Percentiles rank a stretch among this genome's conserved stretches.
These are phyloP conservation scores for Scolanthus callimorphus DNA, from an alignment of 92 coral and sea anemone species.

Conservation along the genomic window DNA sequence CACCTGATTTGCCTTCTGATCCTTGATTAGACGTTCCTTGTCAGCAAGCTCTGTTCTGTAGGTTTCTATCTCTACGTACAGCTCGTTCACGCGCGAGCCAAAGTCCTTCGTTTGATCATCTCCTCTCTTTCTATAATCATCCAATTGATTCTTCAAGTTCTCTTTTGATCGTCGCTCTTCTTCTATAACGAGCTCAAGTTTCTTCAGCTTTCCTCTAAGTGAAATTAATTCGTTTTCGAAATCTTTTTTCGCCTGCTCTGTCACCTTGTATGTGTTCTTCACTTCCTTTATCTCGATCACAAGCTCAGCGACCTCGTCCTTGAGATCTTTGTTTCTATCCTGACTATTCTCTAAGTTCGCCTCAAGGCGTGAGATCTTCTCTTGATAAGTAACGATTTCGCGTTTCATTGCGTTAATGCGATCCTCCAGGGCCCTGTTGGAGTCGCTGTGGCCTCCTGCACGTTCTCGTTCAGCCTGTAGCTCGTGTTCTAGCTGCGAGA, in stretches of 20 bases:
- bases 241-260: slow-evolving; percentile 60
- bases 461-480: slow-evolving; percentile 55
- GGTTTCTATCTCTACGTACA: slow-evolving; percentile 64
- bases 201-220: slow-evolving; percentile 67
- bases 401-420: slow-evolving; percentile 40
- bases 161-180: slow-evolving; percentile 68
- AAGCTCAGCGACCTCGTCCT: slow-evolving; percentile 45
- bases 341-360: slow-evolving; percentile 48
- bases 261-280: slow-evolving; percentile 45
- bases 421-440: slow-evolving; percentile 53
- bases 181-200: slow-evolving; percentile 59
- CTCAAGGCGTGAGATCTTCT: slow-evolving; percentile 67
- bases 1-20: slow-evolving; percentile 41
- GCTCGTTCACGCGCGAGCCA: slow-evolving; percentile 54
- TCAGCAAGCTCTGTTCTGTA: slow-evolving; percentile 59
- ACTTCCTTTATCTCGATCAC: slow-evolving; percentile 52
- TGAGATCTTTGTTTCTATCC: slow-evolving; percentile 52
- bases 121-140: slow-evolving; percentile 70
- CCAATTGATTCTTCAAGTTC: slow-evolving; percentile 52
- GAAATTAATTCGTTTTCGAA: slow-evolving; percentile 73
- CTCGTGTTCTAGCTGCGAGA: slow-evolving; percentile 74
- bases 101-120: slow-evolving; percentile 81
- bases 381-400: slow-evolving; percentile 76
- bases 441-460: slow-evolving; percentile 43
- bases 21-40: slow-evolving; percentile 68